Base-by-base conservation (phyloP, 2,797 vertebrate species). In the Ambastaia sidthimunki region DNA sequence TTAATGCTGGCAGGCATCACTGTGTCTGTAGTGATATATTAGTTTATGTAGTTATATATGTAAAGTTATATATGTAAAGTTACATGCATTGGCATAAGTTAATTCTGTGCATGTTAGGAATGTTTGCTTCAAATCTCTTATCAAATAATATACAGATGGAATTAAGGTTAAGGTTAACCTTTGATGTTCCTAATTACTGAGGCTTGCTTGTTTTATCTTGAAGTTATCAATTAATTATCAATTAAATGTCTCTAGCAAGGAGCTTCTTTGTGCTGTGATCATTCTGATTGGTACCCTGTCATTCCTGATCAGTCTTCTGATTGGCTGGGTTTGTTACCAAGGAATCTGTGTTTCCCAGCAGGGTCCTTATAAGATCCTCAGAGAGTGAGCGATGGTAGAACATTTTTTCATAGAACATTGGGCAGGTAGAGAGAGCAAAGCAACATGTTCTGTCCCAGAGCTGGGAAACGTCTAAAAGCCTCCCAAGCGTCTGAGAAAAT, bases 351-450 rank as follows among this genome's bases (percentile, higher is more conserved):
- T 23, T 23, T 59, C 34, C 18, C 66, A 72, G 47, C 19, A 10
- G 15, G 37, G 67, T 47, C 59, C 28, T 65, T 2, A 41, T 63
- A 23, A 67, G 19, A 55, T 54, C 5, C 72, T n/a, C 23, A 50
- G 44, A 65, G 18, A 23, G 7, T 5, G 60, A 67, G 15, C 19
- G 7, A n/a, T 21, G 21, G 28, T 15, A 28, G 28, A 28, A 28
- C 28, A 4, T 28, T 28, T 28, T 28, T 28, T 89, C 93, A 94
- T 25, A 86, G 67, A 44, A 91, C 78, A 18, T 90, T 92, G 80
- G 96, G 95, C 74, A 98, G 92, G 88, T 98, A 98, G 74, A 99
- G 91, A 16, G 98, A 98, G 66, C 95, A 97, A 41, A 98, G 93
- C 85, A 98, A 91, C 91, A 97, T 94, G 89, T 99, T 98, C 83